phyloP scores from a whole-genome alignment of 2,797 vertebrate species.

The Crax fasciolata region DNA sequence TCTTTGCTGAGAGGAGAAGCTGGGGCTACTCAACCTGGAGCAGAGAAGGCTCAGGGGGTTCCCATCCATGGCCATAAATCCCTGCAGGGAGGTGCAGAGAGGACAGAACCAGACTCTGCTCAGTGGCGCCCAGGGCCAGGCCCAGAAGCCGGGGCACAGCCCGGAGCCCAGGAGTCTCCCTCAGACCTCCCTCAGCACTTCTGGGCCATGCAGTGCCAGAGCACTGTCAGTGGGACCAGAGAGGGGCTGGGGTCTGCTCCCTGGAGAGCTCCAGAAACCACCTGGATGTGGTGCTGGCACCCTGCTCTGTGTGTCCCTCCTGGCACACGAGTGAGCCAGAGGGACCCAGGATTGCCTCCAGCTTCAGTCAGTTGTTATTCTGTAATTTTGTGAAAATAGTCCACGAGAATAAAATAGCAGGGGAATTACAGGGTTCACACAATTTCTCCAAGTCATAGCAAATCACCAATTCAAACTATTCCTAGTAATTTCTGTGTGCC shows the following conservation, averaged over 20 bases:
- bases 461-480: background rate
- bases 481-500: background rate
- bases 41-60: background rate
- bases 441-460: background rate
- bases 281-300: background rate
- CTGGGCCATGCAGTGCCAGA: no score
- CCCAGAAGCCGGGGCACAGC: no score
- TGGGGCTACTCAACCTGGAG: background rate
- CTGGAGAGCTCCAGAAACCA: background rate
- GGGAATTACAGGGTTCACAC: accelerated
- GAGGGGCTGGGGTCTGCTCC: background rate
- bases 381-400: background rate
- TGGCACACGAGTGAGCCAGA: background rate
- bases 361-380: no score
- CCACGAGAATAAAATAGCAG: background rate
- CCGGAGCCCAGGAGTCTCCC: no score
- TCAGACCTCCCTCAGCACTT: no score
- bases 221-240: no score
- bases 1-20: background rate
- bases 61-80: background rate
- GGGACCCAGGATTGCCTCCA: background rate
- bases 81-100: background rate
- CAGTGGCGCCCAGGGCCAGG: no score
- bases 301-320: background rate
- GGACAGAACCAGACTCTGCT: no score